Percentiles rank a stretch among this genome's conserved stretches.
These are phyloP conservation scores for Pagrus major DNA, from an alignment of 2,113 vertebrate genomes.

Conservation along the genomic window DNA sequence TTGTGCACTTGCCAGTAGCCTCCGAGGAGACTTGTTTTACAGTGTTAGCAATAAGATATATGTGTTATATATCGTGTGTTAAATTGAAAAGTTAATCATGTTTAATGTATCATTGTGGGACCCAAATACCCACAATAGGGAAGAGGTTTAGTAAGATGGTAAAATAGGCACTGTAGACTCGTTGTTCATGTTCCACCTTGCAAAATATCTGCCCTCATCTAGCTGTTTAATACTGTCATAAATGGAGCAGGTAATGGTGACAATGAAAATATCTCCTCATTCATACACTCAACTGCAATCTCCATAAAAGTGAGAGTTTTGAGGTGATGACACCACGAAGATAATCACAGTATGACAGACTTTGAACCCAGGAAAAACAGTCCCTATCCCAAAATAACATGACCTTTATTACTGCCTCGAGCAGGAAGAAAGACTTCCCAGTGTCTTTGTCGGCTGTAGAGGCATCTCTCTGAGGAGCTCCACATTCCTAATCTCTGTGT, in stretches of 20 bases:
- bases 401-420: slow-evolving; percentile 47
- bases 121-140: slow-evolving; percentile 35
- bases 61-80: too few relatives aligned
- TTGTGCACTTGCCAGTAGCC: neutral
- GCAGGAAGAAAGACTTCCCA: slow-evolving; percentile 24
- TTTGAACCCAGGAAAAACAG: slow-evolving; percentile 12
- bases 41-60: slow-evolving; percentile 28
- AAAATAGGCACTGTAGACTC: slow-evolving; percentile 23
- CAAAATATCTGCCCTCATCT: neutral
- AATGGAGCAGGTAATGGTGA: neutral
- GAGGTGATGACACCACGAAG: neutral
- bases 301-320: slow-evolving; percentile 10
- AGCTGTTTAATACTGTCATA: slow-evolving; percentile 23
- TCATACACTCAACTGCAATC: too few relatives aligned
- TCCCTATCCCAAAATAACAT: slow-evolving; percentile 41
- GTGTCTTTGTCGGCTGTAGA: slow-evolving; percentile 40
- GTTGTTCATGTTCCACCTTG: slow-evolving; percentile 45
- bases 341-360: slow-evolving; percentile 25
- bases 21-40: slow-evolving; percentile 32
- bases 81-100: slow-evolving; percentile 67
- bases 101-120: slow-evolving; percentile 29
- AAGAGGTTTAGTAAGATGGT: slow-evolving; percentile 36
- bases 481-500: slow-evolving; percentile 62
- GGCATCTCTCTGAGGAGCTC: slow-evolving; percentile 53
- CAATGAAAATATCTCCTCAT: too few relatives aligned